Base-by-base conservation (phyloP, 2,888 invertebrate genomes). In the Ectemnius lituratus region DNA sequence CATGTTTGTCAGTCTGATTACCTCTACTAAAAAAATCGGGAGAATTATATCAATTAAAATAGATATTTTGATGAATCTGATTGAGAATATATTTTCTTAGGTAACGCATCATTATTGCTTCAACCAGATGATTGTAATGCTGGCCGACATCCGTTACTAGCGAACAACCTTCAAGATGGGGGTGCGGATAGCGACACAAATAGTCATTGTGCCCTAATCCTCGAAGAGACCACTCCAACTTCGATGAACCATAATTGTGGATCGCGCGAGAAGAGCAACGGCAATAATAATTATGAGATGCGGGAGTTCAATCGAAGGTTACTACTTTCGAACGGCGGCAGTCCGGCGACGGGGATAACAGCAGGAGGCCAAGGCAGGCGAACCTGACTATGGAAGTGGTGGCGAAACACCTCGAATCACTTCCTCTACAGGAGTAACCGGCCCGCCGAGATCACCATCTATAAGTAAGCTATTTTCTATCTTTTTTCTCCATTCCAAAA, bases 251-350 rank as follows among this genome's bases (percentile, higher is more conserved):
- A 88, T 86, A 82, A 87, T 82, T 84, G 90, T 68, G 86, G 85
- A 61, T 84, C 84, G 23, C 90, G 91, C 47, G 94, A 94, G 77
- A 94, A 94, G 89, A 94, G 94, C 74, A 95, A 95, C 91, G 95
- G 95, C 65, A 95, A 95, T 91, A 95, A 95, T 91, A 95, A 95
- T 88, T 95, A 95, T 91, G 96, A 96, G 90, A 93, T 95, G 93
- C 93, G 95, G 63, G 96, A 96, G 91, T 93, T 95, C 86, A 94
- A 92, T 70, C 82, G 90, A 62, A 84, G 89, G 73, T 78, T 91
- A 79, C 81, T 90, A 79, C 81, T 89, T 72, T 88, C 89, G 70
- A 90, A 88, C 69, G 88, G 89, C 20, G 84, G 85, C 45, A 87
- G 87, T 72, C 88, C 88, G 91, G 82, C 91, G 91, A 75, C 93